Conservation (phyloP, 2,888 invertebrate genomes). For the Tupiocoris notatus region DNA sequence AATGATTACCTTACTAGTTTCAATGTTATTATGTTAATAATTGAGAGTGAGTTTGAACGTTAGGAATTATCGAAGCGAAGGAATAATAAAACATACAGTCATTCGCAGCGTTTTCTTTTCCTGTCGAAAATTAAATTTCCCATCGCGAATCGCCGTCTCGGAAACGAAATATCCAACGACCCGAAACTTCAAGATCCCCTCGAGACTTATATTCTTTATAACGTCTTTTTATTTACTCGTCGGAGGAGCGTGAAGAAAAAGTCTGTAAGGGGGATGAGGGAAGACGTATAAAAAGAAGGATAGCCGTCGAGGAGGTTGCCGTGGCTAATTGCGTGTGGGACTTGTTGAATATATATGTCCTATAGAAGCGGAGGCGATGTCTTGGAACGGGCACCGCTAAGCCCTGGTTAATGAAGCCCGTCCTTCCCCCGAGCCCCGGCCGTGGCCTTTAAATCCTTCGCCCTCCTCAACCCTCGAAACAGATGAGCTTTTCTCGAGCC, state of each 20-base stretch:
- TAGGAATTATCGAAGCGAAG: too few species aligned
- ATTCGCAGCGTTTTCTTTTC: too few species aligned
- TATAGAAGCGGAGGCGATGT: conserved; percentile 40
- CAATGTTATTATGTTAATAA: too few species aligned
- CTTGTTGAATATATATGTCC: conserved; percentile 42
- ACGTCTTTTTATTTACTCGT: too few species aligned
- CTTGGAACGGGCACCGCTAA: conserved; percentile 41
- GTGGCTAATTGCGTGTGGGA: conserved; percentile 42
- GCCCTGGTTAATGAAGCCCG: conserved; percentile 41
- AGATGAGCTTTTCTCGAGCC: conserved; percentile 35
- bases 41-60: too few species aligned
- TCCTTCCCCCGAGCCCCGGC: conserved; percentile 1
- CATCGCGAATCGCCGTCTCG: too few species aligned
- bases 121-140: too few species aligned
- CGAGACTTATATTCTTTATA: too few species aligned
- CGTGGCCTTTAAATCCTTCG: conserved; percentile 22
- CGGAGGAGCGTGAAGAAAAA: background rate
- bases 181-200: background rate
- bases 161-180: too few species aligned
- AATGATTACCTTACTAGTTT: too few species aligned
- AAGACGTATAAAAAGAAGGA: background rate
- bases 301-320: conserved; percentile 2
- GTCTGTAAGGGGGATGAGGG: background rate
- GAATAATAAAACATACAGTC: too few species aligned
- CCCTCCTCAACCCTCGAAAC: conserved; percentile 23